A percentile compares a stretch with the other conserved stretches of the same genome.
Conservation (phyloP, 2,113 vertebrate genomes). For the Neodontobutis hainanensis region DNA sequence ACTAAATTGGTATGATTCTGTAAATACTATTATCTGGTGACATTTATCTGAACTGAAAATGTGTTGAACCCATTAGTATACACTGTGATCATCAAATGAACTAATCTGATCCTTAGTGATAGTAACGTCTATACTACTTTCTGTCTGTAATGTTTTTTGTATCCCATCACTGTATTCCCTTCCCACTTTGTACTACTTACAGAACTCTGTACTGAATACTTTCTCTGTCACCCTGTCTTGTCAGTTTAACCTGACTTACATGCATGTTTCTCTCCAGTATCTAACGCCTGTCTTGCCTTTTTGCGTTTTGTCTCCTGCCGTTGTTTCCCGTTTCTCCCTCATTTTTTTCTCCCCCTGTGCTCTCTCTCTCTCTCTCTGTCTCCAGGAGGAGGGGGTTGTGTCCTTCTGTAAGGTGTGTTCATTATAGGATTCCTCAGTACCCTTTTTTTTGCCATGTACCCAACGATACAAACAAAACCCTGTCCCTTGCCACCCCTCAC, state of each 20-base stretch:
- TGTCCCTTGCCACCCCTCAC: conserved; percentile 44
- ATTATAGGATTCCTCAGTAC: conserved; percentile 67
- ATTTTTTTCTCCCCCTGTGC: conserved; percentile 74
- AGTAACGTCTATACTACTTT: conserved; percentile 1
- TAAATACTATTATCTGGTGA: conserved; percentile 37
- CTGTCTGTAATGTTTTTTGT: conserved; percentile 9
- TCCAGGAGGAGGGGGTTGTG: conserved; percentile 98
- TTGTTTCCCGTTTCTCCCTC: conserved; percentile 70
- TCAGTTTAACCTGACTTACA: conserved; percentile 49
- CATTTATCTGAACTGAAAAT: conserved; percentile 47
- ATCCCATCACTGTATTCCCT: conserved; percentile 13
- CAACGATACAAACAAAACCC: conserved; percentile 59
- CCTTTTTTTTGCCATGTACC: conserved; percentile 56
- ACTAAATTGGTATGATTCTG: conserved; percentile 31
- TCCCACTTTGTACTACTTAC: conserved; percentile 1
- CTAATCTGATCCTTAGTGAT: conserved; percentile 31
- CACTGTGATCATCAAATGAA: conserved; percentile 26
- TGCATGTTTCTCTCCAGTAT: conserved; percentile 67
- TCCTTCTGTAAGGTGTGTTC: conserved; percentile 99
- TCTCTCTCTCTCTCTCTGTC: conserved; percentile 77
- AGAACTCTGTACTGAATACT: conserved; percentile 27
- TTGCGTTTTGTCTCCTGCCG: conserved; percentile 85
- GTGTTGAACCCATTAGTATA: conserved; percentile 40
- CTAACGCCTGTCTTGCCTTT: conserved; percentile 71
- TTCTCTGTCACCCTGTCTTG: conserved; percentile 31